A percentile compares a stretch with the other conserved stretches of the same genome.
Evolutionary conservation across 1,140 invertebrate species (phyloP).

Genomic region (Patella vulgata): DNA sequence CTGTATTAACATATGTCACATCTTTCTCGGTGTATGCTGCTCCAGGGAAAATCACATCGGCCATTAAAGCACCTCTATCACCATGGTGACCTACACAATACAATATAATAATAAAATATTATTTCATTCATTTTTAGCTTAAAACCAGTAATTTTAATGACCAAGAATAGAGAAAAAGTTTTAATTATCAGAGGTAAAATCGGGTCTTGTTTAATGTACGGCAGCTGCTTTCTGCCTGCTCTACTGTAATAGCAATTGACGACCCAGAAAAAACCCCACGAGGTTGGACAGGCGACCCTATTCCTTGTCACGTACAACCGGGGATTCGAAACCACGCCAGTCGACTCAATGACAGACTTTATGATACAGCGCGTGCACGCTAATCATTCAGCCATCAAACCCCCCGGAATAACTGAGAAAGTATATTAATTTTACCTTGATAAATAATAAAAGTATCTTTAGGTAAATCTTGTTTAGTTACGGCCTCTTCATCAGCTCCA

Average conservation of each 20-base stretch:
- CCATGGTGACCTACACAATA: constrained; percentile 87
- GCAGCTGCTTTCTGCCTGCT: too few species aligned
- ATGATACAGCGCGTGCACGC: too few species aligned
- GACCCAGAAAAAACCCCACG: too few species aligned
- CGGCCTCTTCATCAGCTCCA: constrained; percentile 88
- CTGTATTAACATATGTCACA: constrained; percentile 96
- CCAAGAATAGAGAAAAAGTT: background rate
- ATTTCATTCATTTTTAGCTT: background rate
- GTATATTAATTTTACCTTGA: constrained; percentile 76
- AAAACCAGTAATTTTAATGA: background rate
- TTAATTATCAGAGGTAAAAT: too few species aligned
- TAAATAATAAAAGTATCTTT: constrained; percentile 91
- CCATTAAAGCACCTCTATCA: constrained; percentile 90
- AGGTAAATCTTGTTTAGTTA: constrained; percentile 82
- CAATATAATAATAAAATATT: background rate
- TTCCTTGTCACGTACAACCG: too few species aligned
- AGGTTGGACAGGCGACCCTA: too few species aligned
- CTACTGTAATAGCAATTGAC: too few species aligned
- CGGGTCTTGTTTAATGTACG: too few species aligned
- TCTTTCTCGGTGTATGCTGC: constrained; percentile 99
- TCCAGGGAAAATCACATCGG: constrained; percentile 92
- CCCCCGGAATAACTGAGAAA: too few species aligned
- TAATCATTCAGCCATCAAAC: too few species aligned
- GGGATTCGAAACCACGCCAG: too few species aligned
- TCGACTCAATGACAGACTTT: too few species aligned